Percentiles rank a stretch among this genome's conserved stretches.
Conservation (phyloP, 2,113 vertebrate genomes). For the Chionis minor region DNA sequence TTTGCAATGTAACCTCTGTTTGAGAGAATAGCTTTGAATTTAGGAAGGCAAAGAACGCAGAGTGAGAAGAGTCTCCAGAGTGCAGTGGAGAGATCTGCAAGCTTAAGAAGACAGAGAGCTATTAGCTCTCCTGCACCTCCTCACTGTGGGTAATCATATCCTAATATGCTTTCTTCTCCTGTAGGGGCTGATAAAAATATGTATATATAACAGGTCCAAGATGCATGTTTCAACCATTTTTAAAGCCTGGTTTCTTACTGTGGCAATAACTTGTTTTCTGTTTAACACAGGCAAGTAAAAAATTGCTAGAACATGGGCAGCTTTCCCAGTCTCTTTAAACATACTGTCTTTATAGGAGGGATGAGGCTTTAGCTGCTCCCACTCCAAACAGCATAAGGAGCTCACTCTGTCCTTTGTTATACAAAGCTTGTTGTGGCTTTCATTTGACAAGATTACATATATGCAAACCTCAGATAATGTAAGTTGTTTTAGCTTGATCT, state of each 20-base stretch:
- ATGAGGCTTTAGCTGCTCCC: constrained; percentile 20
- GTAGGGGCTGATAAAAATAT: background rate
- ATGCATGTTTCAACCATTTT: background rate
- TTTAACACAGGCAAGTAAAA: constrained; percentile 22
- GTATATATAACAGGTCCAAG: background rate
- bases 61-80: background rate
- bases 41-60: background rate
- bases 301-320: constrained; percentile 37
- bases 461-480: background rate
- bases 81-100: background rate
- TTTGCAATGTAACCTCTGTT: background rate
- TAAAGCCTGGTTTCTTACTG: background rate
- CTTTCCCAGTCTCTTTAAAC: constrained; percentile 46
- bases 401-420: constrained; percentile 33
- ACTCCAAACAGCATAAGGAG: constrained; percentile 51
- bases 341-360: background rate
- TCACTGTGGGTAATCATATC: background rate
- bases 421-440: constrained; percentile 43
- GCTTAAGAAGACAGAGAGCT: background rate
- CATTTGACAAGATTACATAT: background rate
- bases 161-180: constrained; percentile 2
- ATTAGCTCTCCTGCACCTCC: constrained; percentile 12
- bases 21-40: background rate
- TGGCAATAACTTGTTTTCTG: constrained; percentile 16
- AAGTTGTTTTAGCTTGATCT: background rate